These are phyloP conservation scores for Vanessa tameamea DNA, from an alignment of 1,140 invertebrate species.

Conservation along the genomic window DNA sequence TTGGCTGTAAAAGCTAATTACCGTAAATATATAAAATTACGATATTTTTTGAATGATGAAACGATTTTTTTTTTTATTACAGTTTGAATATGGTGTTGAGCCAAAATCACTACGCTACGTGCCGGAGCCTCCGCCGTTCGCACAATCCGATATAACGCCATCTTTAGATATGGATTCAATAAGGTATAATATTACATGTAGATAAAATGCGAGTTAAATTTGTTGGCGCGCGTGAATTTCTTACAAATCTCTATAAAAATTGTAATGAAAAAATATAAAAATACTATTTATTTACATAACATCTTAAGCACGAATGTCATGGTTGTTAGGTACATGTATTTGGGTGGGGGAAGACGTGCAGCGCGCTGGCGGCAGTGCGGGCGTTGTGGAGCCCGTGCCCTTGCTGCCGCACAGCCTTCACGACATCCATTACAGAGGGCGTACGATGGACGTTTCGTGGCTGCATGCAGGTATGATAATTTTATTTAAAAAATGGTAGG, in stretches of 20 bases:
- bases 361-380: slow-evolving; percentile 58
- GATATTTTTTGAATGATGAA: not conserved
- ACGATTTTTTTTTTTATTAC: slow-evolving; percentile 18
- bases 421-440: slow-evolving; percentile 54
- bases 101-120: slow-evolving; percentile 85
- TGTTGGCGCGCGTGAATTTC: too few species aligned
- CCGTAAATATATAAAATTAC: not conserved
- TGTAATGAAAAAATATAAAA: too few species aligned
- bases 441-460: slow-evolving; percentile 55
- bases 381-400: slow-evolving; percentile 60
- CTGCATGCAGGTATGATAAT: slow-evolving; percentile 53
- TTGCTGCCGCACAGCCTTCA: slow-evolving; percentile 47
- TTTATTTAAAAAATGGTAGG: too few species aligned
- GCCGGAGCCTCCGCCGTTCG: slow-evolving; percentile 82
- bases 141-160: slow-evolving; percentile 86
- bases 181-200: slow-evolving; percentile 50
- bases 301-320: too few species aligned
- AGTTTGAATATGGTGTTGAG: slow-evolving; percentile 88
- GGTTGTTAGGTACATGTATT: slow-evolving; percentile 63
- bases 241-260: too few species aligned
- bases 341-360: slow-evolving; percentile 52
- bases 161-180: slow-evolving; percentile 87
- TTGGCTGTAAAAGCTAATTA: not conserved
- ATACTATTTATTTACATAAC: too few species aligned
- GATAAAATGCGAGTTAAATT: too few species aligned